Percentiles rank a stretch among this genome's conserved stretches.
phyloP scores from a whole-genome alignment of 2,113 vertebrate genomes.

The Varanus komodoensis region DNA sequence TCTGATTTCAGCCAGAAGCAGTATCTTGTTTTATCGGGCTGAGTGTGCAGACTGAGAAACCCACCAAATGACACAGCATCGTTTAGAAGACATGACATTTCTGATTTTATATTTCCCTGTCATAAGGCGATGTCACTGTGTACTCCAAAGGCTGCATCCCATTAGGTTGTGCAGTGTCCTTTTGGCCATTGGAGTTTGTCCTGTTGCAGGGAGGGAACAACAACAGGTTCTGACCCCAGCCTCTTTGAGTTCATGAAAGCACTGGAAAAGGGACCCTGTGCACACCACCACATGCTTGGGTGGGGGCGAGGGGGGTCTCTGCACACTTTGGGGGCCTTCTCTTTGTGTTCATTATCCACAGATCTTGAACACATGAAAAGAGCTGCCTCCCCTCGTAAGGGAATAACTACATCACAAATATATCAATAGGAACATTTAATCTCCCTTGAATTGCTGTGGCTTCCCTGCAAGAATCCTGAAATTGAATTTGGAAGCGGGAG shows the following conservation, averaged over 20 bases:
- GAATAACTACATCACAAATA: neutral
- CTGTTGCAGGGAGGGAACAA: neutral
- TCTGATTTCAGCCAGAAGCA: neutral
- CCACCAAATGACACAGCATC: neutral
- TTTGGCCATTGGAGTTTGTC: neutral
- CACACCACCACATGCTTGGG: neutral
- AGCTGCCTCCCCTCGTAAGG: neutral
- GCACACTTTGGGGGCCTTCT: neutral
- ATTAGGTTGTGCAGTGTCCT: neutral
- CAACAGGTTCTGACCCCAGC: neutral
- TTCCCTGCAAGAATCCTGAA: neutral
- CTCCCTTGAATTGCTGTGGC: neutral
- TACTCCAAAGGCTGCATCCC: neutral
- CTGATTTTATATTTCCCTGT: neutral
- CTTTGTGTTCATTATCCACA: neutral
- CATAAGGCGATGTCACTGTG: neutral
- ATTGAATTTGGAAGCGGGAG: neutral
- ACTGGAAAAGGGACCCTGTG: neutral
- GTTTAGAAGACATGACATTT: neutral
- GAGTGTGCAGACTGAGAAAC: neutral
- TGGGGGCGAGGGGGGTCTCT: neutral
- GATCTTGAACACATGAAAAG: no score
- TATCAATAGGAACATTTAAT: neutral
- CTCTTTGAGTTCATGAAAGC: neutral
- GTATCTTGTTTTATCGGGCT: constrained; percentile 1